Evolutionary conservation across 2,113 vertebrate species (phyloP), one percentile per base, ranked within the genome.

Genomic region (Engraulis encrasicolus): DNA sequence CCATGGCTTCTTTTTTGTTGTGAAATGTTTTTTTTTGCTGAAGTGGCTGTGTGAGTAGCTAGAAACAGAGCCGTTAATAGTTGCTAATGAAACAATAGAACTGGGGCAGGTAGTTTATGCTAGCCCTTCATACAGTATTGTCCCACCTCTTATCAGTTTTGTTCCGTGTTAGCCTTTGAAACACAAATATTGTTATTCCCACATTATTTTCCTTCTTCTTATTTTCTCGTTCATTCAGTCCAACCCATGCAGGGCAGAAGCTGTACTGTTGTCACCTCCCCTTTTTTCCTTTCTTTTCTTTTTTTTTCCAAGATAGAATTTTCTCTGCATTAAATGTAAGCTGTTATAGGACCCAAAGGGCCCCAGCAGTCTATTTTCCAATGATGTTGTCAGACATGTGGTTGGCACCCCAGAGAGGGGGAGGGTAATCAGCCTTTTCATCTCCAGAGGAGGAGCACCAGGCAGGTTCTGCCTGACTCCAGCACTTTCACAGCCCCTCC

Each of bases 331-430:
- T 92, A 93, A 93, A 91, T 91, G 87, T 92, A 91, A 93, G 92
- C 88, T 92, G 92, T 93, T 94, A 94, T 87, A 91, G 91, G 93
- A 91, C 94, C 94, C 94, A 93, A 82, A 93, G 94, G 93, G 92
- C 90, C 88, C 87, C 86, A 49, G 91, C 89, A 90, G 92, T 93
- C 93, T 95, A 92, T 94, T 95, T 95, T 95, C 92, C 91, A 92
- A 91, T 94, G 93, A 95, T 94, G 94, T 94, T 94, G 92, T 94
- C 93, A 95, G 89, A 91, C 91, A 91, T 93, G 93, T 94, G 93
- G 91, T 91, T 90, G 91, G 89, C 90, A 90, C 93, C 91, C 92
- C 88, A 87, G 92, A 93, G 92, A 93, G 94, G 91, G 90, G 78
- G 90, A 89, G 93, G 92, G 93, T 94, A 94, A 94, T 95, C 94